Percentiles rank a stretch among this genome's conserved stretches.
Conservation (phyloP, 2,888 invertebrate species). For the Entomobrya proxima region DNA sequence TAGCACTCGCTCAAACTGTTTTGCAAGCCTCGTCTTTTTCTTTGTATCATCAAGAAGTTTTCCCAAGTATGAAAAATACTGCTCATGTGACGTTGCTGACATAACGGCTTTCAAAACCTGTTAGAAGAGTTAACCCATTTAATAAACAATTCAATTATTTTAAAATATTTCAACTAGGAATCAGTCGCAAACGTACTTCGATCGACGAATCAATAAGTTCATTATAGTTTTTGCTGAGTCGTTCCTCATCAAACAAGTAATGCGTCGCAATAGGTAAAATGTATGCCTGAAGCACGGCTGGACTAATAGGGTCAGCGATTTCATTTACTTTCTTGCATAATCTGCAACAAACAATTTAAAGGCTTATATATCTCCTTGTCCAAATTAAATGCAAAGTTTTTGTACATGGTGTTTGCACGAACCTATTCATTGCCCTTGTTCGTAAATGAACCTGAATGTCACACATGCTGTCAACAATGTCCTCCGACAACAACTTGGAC, state of each 20-base stretch:
- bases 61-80: constrained; percentile 65
- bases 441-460: constrained; percentile 70
- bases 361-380: neutral
- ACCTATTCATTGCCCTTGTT: constrained; percentile 70
- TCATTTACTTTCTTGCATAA: constrained; percentile 59
- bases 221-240: constrained; percentile 60
- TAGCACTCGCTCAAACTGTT: constrained; percentile 70
- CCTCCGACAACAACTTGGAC: constrained; percentile 49
- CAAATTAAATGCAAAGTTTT: neutral
- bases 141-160: neutral
- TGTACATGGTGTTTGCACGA: neutral
- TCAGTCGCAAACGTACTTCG: constrained; percentile 28
- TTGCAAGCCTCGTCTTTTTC: constrained; percentile 63
- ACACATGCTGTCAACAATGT: constrained; percentile 61
- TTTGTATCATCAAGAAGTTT: constrained; percentile 65
- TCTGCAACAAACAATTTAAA: constrained; percentile 17
- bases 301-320: constrained; percentile 46
- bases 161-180: neutral
- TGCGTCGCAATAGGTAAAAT: constrained; percentile 68
- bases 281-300: constrained; percentile 62
- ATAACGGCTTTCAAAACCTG: constrained; percentile 64
- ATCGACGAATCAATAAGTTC: constrained; percentile 71
- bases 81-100: constrained; percentile 58
- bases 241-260: constrained; percentile 65
- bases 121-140: neutral